Percentiles rank a stretch among this genome's conserved stretches.
Evolutionary conservation across 2,113 vertebrate species (phyloP).

Genomic region (Lipophrys pholis): DNA sequence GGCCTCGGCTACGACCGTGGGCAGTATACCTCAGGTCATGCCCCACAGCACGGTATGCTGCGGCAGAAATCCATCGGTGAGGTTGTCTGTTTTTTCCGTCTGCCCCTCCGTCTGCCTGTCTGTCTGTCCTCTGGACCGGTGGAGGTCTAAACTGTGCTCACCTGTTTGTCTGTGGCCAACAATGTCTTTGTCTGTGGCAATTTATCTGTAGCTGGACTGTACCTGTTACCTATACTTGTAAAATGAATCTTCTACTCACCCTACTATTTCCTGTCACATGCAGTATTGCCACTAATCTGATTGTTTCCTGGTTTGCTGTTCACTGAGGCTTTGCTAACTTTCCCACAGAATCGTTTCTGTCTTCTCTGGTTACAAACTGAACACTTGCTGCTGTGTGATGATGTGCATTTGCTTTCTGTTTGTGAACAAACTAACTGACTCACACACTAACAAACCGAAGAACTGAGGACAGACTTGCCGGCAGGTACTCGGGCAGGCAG

Average conservation of each 20-base stretch:
- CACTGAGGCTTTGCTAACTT: slow-evolving; percentile 29
- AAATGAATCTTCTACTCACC: slow-evolving; percentile 13
- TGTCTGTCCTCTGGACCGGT: slow-evolving; percentile 71
- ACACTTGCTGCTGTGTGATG: slow-evolving; percentile 18
- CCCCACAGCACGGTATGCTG: slow-evolving; percentile 87
- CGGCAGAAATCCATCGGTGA: slow-evolving; percentile 95
- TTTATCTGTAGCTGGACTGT: slow-evolving; percentile 40
- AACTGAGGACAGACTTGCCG: slow-evolving; percentile 68
- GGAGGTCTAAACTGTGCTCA: slow-evolving; percentile 57
- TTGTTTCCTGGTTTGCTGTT: slow-evolving; percentile 34
- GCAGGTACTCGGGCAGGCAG: slow-evolving; percentile 71
- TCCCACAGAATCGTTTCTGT: slow-evolving; percentile 3
- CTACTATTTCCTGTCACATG: slow-evolving; percentile 4
- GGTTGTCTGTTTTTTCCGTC: slow-evolving; percentile 82
- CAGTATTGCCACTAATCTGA: slow-evolving; percentile 27
- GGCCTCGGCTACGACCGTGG: slow-evolving; percentile 88
- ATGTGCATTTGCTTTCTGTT: slow-evolving; percentile 37
- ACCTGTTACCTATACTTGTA: slow-evolving; percentile 15
- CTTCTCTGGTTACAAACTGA: slow-evolving; percentile 20
- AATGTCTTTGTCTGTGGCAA: too few relatives aligned
- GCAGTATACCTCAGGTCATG: slow-evolving; percentile 87
- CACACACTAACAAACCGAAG: slow-evolving; percentile 48
- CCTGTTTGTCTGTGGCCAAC: slow-evolving; percentile 72
- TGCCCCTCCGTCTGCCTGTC: slow-evolving; percentile 69
- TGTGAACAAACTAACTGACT: too few relatives aligned